Percentiles rank a stretch among this genome's conserved stretches.
Conservation (phyloP, 1,140 invertebrate genomes). For the Physella acuta region DNA sequence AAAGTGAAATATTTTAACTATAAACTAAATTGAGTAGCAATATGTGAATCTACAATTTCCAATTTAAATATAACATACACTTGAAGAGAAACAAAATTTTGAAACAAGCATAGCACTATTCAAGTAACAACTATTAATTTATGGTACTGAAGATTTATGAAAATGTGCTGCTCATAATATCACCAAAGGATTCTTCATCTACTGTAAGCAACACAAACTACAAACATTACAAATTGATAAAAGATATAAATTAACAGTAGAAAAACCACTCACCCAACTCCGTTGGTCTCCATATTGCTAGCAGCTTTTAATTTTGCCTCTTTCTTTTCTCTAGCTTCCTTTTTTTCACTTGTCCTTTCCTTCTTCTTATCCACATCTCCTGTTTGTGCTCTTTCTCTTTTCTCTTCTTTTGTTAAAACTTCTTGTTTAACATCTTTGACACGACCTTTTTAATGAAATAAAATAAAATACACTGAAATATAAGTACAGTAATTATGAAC, state of each 20-base stretch:
- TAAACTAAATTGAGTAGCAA: neutral
- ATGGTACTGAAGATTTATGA: too few relatives aligned
- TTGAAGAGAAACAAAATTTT: neutral
- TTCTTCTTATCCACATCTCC: constrained; percentile 25
- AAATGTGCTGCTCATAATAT: too few relatives aligned
- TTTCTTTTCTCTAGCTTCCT: constrained; percentile 37
- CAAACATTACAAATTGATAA: too few relatives aligned
- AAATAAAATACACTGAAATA: too few relatives aligned
- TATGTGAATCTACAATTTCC: too few relatives aligned
- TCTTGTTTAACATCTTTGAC: constrained; percentile 3
- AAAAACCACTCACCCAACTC: too few relatives aligned
- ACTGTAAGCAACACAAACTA: too few relatives aligned
- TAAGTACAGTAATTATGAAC: too few relatives aligned
- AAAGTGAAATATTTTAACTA: neutral
- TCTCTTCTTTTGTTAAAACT: constrained; percentile 10
- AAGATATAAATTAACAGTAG: too few relatives aligned
- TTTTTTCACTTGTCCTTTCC: constrained; percentile 30
- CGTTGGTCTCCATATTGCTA: constrained; percentile 2
- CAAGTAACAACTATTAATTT: too few relatives aligned
- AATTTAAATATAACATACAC: neutral
- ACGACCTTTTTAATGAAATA: neutral
- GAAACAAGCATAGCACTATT: too few relatives aligned
- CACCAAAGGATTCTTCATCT: too few relatives aligned
- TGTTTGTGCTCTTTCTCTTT: constrained; percentile 25
- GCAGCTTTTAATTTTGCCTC: constrained; percentile 28